Evolutionary conservation across 2,797 vertebrate genomes (phyloP).

Genomic region (Lindbergichthys nudifrons): DNA sequence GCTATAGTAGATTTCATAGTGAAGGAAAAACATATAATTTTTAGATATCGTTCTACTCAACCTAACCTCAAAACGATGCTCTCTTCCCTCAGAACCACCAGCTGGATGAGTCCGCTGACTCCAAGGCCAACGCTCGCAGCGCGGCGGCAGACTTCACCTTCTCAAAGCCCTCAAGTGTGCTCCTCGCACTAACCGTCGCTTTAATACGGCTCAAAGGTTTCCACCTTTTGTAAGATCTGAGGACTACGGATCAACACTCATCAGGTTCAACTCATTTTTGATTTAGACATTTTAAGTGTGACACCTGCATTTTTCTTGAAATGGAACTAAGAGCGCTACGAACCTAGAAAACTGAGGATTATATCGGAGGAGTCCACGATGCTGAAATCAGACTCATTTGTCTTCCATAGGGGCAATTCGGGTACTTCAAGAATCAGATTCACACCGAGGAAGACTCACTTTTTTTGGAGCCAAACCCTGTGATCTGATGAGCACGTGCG

Average conservation of each 20-base stretch:
- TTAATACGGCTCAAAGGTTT: constrained; percentile 28
- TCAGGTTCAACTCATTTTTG: constrained; percentile 32
- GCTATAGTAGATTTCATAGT: not conserved
- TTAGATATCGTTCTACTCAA: not conserved
- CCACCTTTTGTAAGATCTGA: constrained; percentile 54
- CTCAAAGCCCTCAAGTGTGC: constrained; percentile 38
- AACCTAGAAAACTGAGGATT: constrained; percentile 36
- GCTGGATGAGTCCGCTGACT: constrained; percentile 74
- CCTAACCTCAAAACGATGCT: constrained; percentile 7
- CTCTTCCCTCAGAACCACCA: constrained; percentile 73
- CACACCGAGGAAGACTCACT: constrained; percentile 19
- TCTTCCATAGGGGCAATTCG: constrained; percentile 44
- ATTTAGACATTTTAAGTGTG: constrained; percentile 50
- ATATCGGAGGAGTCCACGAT: constrained; percentile 33
- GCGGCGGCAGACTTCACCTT: constrained; percentile 49
- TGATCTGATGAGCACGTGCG: constrained; percentile 44
- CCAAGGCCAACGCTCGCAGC: constrained; percentile 77
- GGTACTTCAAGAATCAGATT: constrained; percentile 45
- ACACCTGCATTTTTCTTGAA: constrained; percentile 31
- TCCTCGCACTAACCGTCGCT: constrained; percentile 56
- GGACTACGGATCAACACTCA: constrained; percentile 8
- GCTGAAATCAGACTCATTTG: constrained; percentile 49
- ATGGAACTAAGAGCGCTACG: constrained; percentile 31
- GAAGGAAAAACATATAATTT: not conserved
- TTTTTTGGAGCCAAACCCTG: constrained; percentile 41